phyloP scores from a whole-genome alignment of 2,797 vertebrate species.

The Amblyraja radiata region DNA sequence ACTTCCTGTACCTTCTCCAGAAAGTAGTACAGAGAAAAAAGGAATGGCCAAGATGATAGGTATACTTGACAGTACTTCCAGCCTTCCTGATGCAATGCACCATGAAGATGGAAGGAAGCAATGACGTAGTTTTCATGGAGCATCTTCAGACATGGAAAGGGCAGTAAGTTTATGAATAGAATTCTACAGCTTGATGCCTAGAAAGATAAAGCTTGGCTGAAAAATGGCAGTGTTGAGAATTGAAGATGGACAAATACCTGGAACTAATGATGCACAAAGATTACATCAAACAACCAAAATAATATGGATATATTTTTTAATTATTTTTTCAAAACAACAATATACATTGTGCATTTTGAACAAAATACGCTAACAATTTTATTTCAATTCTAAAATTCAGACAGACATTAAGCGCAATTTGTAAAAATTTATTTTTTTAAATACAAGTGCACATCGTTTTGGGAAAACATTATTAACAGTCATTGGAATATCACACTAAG shows the following conservation, averaged over 20 bases:
- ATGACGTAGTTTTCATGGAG: neutral
- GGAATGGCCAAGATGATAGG: too few relatives aligned
- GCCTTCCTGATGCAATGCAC: too few relatives aligned
- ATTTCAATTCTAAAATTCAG: conserved; percentile 26
- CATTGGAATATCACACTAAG: conserved; percentile 14
- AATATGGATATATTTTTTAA: neutral
- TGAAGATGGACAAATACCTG: neutral
- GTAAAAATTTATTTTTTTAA: conserved; percentile 27
- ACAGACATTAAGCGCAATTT: conserved; percentile 4
- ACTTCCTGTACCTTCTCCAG: too few relatives aligned
- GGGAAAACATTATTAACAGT: conserved; percentile 32
- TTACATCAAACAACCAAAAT: neutral
- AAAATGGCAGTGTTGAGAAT: neutral
- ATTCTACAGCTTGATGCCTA: neutral
- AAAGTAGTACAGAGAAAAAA: too few relatives aligned
- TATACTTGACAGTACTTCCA: too few relatives aligned
- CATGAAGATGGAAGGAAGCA: too few relatives aligned
- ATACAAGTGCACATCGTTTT: conserved; percentile 26
- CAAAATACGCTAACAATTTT: conserved; percentile 18
- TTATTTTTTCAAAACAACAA: conserved; percentile 29
- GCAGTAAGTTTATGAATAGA: neutral
- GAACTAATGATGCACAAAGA: neutral
- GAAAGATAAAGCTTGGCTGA: neutral
- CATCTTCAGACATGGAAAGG: too few relatives aligned
- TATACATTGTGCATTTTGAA: conserved; percentile 12